A percentile compares a stretch with the other conserved stretches of the same genome.
These are phyloP conservation scores for Synanceia verrucosa DNA, from an alignment of 2,797 vertebrate species.

Conservation along the genomic window DNA sequence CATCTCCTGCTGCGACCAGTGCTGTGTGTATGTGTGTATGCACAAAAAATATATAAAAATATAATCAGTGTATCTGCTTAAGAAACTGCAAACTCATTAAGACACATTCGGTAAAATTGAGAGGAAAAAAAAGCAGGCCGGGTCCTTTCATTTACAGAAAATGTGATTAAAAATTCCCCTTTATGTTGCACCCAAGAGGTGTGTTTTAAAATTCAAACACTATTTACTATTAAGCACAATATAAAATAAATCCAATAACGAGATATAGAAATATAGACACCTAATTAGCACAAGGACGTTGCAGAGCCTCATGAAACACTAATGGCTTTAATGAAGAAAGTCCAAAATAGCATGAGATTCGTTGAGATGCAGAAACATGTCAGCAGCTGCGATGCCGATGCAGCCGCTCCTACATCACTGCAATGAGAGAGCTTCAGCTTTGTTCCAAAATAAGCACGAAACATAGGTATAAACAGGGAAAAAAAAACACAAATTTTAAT, in stretches of 20 bases:
- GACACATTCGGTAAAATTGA: constrained; percentile 66
- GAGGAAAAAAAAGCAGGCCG: constrained; percentile 36
- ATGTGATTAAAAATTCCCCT: constrained; percentile 84
- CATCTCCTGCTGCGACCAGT: constrained; percentile 84
- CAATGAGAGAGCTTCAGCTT: neutral
- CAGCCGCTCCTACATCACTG: constrained; percentile 14
- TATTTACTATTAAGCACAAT: constrained; percentile 85
- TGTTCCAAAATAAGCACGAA: neutral
- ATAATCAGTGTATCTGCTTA: constrained; percentile 87
- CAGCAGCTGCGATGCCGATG: constrained; percentile 15
- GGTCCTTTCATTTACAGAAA: constrained; percentile 81
- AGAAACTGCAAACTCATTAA: constrained; percentile 85
- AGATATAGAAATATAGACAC: constrained; percentile 83
- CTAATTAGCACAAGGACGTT: constrained; percentile 80
- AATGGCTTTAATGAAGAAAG: constrained; percentile 78
- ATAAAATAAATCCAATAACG: constrained; percentile 83
- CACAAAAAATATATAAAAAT: constrained; percentile 60
- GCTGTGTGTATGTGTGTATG: constrained; percentile 47
- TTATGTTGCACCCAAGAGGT: constrained; percentile 86
- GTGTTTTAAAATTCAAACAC: constrained; percentile 86
- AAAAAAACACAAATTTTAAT: neutral
- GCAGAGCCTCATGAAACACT: constrained; percentile 72
- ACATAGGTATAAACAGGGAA: neutral
- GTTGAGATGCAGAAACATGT: constrained; percentile 59
- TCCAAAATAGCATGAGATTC: constrained; percentile 72